Evolutionary conservation across 2,113 vertebrate species (phyloP).

Genomic region (Eurypyga helias): DNA sequence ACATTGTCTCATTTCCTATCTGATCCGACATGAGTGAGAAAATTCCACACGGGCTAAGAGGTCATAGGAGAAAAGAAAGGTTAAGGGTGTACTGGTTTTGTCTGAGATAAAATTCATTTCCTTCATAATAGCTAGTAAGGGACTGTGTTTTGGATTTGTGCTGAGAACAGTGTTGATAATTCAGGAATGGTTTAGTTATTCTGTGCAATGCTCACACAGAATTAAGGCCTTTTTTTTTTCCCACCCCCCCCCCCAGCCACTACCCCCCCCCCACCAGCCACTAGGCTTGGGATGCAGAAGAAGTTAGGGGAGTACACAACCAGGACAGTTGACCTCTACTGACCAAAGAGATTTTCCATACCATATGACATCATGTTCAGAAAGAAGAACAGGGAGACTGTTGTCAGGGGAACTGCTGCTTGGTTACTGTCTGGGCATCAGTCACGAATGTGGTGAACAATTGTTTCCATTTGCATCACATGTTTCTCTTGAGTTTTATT

Average conservation of each 20-base stretch:
- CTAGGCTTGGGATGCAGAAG: neutral
- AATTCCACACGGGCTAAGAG: neutral
- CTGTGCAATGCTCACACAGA: neutral
- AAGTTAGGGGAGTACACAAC: neutral
- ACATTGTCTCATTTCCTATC: neutral
- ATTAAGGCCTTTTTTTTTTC: neutral
- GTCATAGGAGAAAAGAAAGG: neutral
- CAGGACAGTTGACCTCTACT: neutral
- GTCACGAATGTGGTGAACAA: neutral
- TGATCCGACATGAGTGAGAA: neutral
- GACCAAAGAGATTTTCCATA: neutral
- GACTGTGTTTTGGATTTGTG: neutral
- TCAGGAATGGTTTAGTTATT: neutral
- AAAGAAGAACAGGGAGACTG: neutral
- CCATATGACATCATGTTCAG: neutral
- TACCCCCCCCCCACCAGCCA: fast-evolving
- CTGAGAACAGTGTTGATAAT: neutral
- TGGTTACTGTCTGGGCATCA: fast-evolving
- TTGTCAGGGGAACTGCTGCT: fast-evolving
- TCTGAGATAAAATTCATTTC: neutral
- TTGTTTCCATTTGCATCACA: neutral
- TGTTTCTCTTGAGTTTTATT: neutral
- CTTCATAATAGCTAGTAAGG: neutral
- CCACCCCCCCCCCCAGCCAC: fast-evolving
- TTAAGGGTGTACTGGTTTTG: neutral